These are phyloP conservation scores for Chaenogobius annularis DNA, from an alignment of 2,113 vertebrate genomes.

Conservation along the genomic window DNA sequence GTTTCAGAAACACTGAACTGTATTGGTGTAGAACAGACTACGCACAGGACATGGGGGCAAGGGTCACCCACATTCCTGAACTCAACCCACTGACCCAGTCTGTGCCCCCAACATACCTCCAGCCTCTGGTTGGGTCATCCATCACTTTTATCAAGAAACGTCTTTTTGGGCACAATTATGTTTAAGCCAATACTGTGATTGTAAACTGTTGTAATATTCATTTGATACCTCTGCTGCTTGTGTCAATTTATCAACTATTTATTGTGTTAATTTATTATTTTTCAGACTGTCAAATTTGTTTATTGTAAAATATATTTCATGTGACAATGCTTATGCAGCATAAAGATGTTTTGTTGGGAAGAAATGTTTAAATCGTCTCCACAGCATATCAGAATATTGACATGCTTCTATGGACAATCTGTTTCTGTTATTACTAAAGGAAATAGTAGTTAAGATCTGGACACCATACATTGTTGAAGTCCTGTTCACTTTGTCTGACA, in stretches of 20 bases:
- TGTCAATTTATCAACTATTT: constrained; percentile 76
- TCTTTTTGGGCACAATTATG: constrained; percentile 12
- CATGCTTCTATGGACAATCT: neutral
- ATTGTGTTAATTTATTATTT: constrained; percentile 82
- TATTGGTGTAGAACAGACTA: constrained; percentile 47
- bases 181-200: constrained; percentile 29
- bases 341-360: constrained; percentile 45
- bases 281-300: constrained; percentile 43
- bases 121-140: constrained; percentile 24
- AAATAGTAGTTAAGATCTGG: constrained; percentile 2
- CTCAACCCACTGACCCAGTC: constrained; percentile 46
- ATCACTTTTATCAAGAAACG: constrained; percentile 27
- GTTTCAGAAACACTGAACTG: constrained; percentile 79
- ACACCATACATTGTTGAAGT: constrained; percentile 33
- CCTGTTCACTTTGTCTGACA: constrained; percentile 39
- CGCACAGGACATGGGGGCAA: constrained; percentile 23
- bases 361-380: neutral
- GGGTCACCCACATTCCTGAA: constrained; percentile 62
- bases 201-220: constrained; percentile 39
- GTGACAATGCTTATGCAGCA: constrained; percentile 52
- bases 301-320: constrained; percentile 64
- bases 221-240: constrained; percentile 77
- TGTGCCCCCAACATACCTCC: constrained; percentile 30
- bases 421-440: constrained; percentile 10
- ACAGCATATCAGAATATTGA: too few species aligned